phyloP scores from a whole-genome alignment of 2,113 vertebrate genomes.

The Mormyrus iriodes region DNA sequence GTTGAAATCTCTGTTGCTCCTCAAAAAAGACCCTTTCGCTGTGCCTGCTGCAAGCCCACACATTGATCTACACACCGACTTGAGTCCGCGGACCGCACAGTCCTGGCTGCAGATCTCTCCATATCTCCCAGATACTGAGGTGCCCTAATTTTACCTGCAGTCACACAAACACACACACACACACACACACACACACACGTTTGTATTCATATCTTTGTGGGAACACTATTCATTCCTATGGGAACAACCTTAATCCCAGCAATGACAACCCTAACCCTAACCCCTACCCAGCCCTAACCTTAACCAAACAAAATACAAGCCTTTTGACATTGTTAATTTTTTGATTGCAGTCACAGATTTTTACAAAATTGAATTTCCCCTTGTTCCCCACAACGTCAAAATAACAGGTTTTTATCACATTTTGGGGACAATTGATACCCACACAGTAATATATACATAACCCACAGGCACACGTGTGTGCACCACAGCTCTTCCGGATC shows the following conservation, averaged over 20 bases:
- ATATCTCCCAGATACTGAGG: background rate
- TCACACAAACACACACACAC: background rate
- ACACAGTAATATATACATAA: too few relatives aligned
- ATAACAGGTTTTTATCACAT: too few relatives aligned
- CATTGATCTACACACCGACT: background rate
- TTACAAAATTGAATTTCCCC: background rate
- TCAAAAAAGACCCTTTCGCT: background rate
- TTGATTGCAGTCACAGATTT: background rate
- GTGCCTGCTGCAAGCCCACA: background rate
- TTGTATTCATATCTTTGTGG: background rate
- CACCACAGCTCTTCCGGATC: background rate
- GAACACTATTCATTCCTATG: background rate
- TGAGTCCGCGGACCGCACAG: background rate
- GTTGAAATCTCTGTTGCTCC: background rate
- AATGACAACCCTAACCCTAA: background rate
- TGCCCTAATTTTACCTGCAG: background rate
- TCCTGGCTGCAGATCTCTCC: background rate
- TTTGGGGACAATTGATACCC: too few relatives aligned
- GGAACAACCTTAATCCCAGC: background rate
- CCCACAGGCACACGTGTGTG: too few relatives aligned
- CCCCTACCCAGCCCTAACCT: background rate
- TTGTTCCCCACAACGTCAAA: too few relatives aligned
- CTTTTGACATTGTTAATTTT: background rate
- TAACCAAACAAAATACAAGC: background rate
- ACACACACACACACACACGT: background rate